Conservation (phyloP, 30 jellyfish, hydroid and myxozoan species). For the Cassiopea xamachana region DNA sequence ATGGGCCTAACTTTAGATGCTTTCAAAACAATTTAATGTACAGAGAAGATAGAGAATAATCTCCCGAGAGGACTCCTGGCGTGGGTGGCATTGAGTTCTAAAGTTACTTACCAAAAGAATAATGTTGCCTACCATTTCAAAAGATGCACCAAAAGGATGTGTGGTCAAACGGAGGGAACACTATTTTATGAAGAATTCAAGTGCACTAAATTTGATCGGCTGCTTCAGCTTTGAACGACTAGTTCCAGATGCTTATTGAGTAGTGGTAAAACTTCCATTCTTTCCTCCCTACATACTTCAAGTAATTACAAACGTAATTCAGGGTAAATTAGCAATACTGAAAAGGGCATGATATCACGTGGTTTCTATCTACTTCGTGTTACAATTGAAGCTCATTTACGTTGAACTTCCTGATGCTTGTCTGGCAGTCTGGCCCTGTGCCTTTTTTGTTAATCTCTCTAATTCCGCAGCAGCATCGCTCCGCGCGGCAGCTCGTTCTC, state of each 20-base stretch:
- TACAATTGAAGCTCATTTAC: slow-evolving; percentile 9
- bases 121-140: too few relatives aligned
- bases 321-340: neutral
- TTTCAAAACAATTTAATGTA: too few relatives aligned
- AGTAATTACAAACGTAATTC: slow-evolving; percentile 15
- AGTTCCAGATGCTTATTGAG: neutral
- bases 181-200: too few relatives aligned
- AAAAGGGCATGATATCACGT: neutral
- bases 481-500: slow-evolving; percentile 82
- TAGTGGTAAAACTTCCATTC: neutral
- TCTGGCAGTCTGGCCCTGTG: slow-evolving; percentile 63
- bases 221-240: too few relatives aligned
- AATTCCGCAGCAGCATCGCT: slow-evolving; percentile 99
- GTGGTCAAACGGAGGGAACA: too few relatives aligned
- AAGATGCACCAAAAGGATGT: too few relatives aligned
- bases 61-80: too few relatives aligned
- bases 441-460: slow-evolving; percentile 86
- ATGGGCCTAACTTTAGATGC: too few relatives aligned
- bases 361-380: neutral
- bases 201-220: too few relatives aligned
- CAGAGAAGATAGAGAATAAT: too few relatives aligned
- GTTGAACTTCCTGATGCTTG: slow-evolving; percentile 71
- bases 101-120: too few relatives aligned
- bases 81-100: too few relatives aligned
- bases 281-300: neutral